Conservation (phyloP, 1,140 invertebrate genomes). For the Calephelis nemesis region DNA sequence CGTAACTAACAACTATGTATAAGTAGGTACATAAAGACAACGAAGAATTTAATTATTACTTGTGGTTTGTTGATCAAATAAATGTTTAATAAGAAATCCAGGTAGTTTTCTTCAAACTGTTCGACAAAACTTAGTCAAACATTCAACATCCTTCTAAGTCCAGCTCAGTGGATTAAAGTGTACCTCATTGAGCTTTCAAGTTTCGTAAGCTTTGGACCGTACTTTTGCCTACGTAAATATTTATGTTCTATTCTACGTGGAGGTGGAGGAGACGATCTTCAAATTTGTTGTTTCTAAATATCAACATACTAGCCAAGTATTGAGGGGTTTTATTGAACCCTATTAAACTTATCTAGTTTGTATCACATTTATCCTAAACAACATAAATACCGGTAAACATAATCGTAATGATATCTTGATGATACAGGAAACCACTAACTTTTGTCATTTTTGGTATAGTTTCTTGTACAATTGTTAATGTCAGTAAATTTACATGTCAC, state of each 20-base stretch:
- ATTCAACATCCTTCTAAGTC: constrained; percentile 9
- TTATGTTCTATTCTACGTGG: neutral
- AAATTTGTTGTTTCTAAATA: neutral
- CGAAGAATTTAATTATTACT: no score
- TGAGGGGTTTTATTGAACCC: no score
- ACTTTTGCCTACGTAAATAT: constrained; percentile 8
- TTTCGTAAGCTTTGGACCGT: neutral
- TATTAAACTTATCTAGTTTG: no score
- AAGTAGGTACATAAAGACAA: no score
- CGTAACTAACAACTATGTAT: no score
- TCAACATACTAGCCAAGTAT: neutral
- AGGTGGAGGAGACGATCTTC: neutral
- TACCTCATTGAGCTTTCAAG: constrained; percentile 5
- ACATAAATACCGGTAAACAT: no score
- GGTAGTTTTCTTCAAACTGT: neutral
- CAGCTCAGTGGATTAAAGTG: constrained; percentile 13
- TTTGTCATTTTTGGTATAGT: no score
- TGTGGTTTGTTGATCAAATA: neutral
- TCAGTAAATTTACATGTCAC: no score
- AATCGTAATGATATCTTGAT: no score
- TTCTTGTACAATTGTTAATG: no score
- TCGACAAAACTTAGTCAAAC: constrained; percentile 14
- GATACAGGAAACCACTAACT: no score
- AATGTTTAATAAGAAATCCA: constrained; percentile 5
- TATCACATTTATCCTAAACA: no score